A percentile compares a stretch with the other conserved stretches of the same genome.
phyloP scores from a whole-genome alignment of 2,113 vertebrate genomes.

The Pomatorhinus ruficollis region DNA sequence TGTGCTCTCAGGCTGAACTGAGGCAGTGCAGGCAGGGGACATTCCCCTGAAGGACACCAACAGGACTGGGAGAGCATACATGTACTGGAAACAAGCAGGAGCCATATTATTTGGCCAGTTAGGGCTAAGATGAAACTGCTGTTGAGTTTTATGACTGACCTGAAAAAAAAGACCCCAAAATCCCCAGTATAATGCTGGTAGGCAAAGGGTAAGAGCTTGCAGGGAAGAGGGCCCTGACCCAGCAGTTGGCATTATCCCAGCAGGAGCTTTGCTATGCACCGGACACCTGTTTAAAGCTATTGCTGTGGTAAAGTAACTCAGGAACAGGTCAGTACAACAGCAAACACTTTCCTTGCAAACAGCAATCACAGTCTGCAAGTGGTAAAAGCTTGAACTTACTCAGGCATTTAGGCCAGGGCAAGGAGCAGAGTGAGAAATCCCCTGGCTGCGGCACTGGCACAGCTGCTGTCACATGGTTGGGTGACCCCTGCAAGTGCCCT shows the following conservation, averaged over 20 bases:
- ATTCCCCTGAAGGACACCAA: neutral
- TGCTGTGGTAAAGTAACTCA: neutral
- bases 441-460: rapidly evolving
- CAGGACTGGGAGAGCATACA: neutral
- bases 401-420: neutral
- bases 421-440: neutral
- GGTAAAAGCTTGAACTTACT: neutral
- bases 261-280: neutral
- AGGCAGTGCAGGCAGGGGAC: neutral
- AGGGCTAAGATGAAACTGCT: neutral
- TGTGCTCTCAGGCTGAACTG: neutral
- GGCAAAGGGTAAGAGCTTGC: neutral
- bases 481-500: neutral
- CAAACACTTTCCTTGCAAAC: neutral
- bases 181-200: neutral
- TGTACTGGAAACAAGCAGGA: neutral
- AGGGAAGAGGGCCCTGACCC: neutral
- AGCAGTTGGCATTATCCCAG: neutral
- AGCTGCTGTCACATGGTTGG: neutral
- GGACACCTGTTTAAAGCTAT: neutral
- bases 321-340: neutral
- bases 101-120: neutral
- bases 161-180: neutral
- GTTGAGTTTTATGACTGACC: neutral
- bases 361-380: neutral